Percentiles rank a stretch among this genome's conserved stretches.
phyloP scores from a whole-genome alignment of 2,797 vertebrate genomes.

The Triplophysa bombifrons region DNA sequence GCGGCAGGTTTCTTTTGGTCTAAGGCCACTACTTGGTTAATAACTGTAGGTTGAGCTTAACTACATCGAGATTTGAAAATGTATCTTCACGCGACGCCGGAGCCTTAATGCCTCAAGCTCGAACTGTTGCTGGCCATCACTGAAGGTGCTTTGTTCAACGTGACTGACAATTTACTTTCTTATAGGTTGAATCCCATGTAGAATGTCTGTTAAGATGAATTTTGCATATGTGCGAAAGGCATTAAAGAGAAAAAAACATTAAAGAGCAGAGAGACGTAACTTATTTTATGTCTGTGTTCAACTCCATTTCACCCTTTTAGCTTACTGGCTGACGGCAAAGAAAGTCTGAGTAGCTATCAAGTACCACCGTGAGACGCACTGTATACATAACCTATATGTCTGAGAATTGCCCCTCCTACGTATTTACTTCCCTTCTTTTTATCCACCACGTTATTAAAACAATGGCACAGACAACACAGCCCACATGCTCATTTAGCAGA shows the following conservation, averaged over 20 bases:
- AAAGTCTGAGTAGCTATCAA: constrained; percentile 20
- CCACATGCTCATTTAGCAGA: constrained; percentile 26
- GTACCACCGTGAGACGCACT: constrained; percentile 6
- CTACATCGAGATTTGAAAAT: constrained; percentile 26
- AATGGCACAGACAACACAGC: constrained; percentile 24
- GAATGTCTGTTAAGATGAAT: not conserved
- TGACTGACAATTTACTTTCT: constrained; percentile 10
- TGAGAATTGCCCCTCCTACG: constrained; percentile 13
- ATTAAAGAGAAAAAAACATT: not conserved
- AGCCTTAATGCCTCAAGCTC: constrained; percentile 32
- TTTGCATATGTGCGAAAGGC: not conserved
- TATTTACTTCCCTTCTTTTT: constrained; percentile 19
- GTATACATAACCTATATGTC: not conserved
- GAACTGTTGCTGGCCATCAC: constrained; percentile 23
- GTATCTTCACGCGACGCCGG: not conserved
- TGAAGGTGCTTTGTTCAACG: not conserved
- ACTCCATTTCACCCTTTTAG: constrained; percentile 16
- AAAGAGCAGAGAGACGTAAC: constrained; percentile 13
- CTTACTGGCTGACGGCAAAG: constrained; percentile 5
- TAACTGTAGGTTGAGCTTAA: constrained; percentile 34
- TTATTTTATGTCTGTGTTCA: constrained; percentile 26
- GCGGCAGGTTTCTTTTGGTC: constrained; percentile 40
- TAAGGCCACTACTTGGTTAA: constrained; percentile 42
- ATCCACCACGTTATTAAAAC: constrained; percentile 34
- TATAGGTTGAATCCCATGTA: not conserved